Evolutionary conservation across 2,113 vertebrate genomes (phyloP), one percentile per base, ranked within the genome.

Genomic region (Sinocyclocheilus grahami): DNA sequence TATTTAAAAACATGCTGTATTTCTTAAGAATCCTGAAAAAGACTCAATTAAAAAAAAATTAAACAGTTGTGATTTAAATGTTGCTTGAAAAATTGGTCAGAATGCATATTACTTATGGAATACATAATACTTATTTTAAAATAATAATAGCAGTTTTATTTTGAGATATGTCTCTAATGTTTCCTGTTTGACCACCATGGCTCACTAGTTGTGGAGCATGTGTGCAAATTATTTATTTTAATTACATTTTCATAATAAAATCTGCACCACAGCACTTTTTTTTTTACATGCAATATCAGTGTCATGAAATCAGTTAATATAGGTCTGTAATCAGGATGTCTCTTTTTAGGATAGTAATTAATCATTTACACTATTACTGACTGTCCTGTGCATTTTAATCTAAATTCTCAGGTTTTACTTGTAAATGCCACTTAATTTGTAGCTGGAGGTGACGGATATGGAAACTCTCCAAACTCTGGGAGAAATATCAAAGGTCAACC

Each of bases 401-500:
- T 48, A 1, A 75, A 24, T 48, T 75, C 12, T 24, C 12, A 51
- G 16, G 72, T 76, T 51, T 75, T 51, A 16, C 42, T 75, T 76
- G 22, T 46, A 27, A 76, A 76, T 48, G 42, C n/a, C 42, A 16
- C n/a, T 48, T 51, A 27, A 76, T 76, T 24, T 76, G 42, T 24
- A 46, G 42, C 74, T 48, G 71, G 42, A 76, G 13, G 74, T 76
- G 74, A 76, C 6, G 51, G 74, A 76, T 16, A 76, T 75, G 42
- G 42, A 51, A 51, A 51, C n/a, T 27, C 1, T 76, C 72, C 72
- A 76, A 76, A n/a, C 5, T 27, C n/a, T 51, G 42, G n/a, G 42
- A 76, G 42, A 76, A 76, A 76, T 27, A 51, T 51, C 72, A 76
- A 76, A 51, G 72, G 74, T 76, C 42, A 76, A 8, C 12, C 5